Percentiles rank a stretch among this genome's conserved stretches.
phyloP scores from a whole-genome alignment of 2,797 vertebrate species.

The Phrynocephalus guinanensis region DNA sequence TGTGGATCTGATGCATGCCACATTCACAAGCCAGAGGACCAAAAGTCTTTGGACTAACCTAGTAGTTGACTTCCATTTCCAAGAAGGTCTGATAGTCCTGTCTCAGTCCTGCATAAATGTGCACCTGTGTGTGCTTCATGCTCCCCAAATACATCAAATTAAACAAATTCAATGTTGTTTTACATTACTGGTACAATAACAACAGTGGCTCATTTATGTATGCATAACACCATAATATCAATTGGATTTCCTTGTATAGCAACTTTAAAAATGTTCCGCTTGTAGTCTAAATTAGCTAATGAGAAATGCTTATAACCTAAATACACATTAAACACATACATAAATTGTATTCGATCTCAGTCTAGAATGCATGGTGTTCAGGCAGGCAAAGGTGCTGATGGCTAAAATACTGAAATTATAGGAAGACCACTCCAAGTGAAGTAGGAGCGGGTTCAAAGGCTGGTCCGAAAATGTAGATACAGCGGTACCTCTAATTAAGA shows the following conservation, averaged over 20 bases:
- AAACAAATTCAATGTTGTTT: too few relatives aligned
- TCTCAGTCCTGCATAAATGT: background rate
- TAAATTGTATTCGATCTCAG: background rate
- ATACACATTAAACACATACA: background rate
- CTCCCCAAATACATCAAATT: too few relatives aligned
- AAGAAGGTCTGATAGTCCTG: background rate
- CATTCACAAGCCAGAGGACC: background rate
- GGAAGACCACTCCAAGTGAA: background rate
- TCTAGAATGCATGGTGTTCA: background rate
- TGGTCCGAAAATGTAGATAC: too few relatives aligned
- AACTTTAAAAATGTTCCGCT: background rate
- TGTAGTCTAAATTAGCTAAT: background rate
- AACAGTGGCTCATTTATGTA: slow-evolving; percentile 1
- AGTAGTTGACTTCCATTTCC: background rate
- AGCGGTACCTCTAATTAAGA: too few relatives aligned
- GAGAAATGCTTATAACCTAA: background rate
- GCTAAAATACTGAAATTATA: background rate
- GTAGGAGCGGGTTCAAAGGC: background rate
- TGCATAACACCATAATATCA: background rate
- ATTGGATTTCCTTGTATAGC: background rate
- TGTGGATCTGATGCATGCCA: background rate
- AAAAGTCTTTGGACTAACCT: background rate
- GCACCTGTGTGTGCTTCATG: background rate
- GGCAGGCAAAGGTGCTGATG: background rate
- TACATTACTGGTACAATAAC: background rate